Percentiles rank a stretch among this genome's conserved stretches.
Evolutionary conservation across 2,797 vertebrate species (phyloP).

Genomic region (Bradypodion ventrale): DNA sequence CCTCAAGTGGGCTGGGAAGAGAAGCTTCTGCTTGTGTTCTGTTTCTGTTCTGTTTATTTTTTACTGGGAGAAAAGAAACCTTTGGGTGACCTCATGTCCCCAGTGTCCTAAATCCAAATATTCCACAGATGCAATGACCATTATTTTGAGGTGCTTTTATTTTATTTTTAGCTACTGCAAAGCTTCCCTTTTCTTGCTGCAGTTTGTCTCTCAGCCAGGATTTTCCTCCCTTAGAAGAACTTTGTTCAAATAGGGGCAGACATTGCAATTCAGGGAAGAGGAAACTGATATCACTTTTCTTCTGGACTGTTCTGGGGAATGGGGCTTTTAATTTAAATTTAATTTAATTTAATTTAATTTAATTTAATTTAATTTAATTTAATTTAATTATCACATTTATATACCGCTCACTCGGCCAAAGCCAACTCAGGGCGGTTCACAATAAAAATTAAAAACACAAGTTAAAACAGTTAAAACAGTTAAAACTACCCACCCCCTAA

Average conservation of each 20-base stretch:
- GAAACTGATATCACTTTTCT: conserved; percentile 39
- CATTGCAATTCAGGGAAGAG: conserved; percentile 46
- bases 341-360: too few species aligned
- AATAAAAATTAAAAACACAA: too few species aligned
- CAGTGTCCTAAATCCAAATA: conserved; percentile 82
- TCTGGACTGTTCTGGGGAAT: neutral
- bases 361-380: too few species aligned
- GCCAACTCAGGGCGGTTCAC: too few species aligned
- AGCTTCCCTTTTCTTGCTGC: conserved; percentile 76
- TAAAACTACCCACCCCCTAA: too few species aligned
- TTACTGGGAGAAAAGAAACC: conserved; percentile 84
- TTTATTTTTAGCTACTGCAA: conserved; percentile 84
- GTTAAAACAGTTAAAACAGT: too few species aligned
- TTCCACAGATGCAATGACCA: conserved; percentile 76
- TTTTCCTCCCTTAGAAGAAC: conserved; percentile 63
- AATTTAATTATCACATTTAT: too few species aligned
- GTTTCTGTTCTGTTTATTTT: conserved; percentile 75
- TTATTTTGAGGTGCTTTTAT: conserved; percentile 58
- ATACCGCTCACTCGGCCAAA: too few species aligned
- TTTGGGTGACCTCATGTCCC: conserved; percentile 76
- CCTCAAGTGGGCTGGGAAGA: conserved; percentile 69
- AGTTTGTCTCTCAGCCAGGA: conserved; percentile 69
- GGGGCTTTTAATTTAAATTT: too few species aligned
- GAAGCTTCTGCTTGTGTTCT: conserved; percentile 57
- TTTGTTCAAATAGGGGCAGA: conserved; percentile 50